Evolutionary conservation across 2,113 vertebrate species (phyloP), one percentile per base, ranked within the genome.

Genomic region (Podocnemis expansa): DNA sequence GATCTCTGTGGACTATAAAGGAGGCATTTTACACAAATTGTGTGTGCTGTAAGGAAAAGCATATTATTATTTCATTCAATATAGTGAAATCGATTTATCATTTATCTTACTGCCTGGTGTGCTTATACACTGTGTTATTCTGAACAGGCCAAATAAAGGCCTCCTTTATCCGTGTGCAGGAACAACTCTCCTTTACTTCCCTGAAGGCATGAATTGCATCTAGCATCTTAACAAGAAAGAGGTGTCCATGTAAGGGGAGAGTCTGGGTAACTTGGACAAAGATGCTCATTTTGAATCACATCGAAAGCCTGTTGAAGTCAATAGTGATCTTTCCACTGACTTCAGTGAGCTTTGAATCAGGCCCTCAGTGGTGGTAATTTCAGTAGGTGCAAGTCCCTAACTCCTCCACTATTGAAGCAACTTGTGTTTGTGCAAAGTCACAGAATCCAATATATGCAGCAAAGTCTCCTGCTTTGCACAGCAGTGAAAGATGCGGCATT

Each of bases 351-450:
- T 11, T 87, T 84, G 31, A 21, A 14, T 54, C 55, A 73, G 45
- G 4, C 11, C 31, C 22, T 17, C 16, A 51, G 43, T 21, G 5
- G 14, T 11, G 73, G 76, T 9, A 41, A 14, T 27, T 27, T 43
- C 0, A 0, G 34, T 2, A 70, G 87, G 22, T 38, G 43, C 3
- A 79, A 5, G 11, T 29, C 8, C 10, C 5, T 47, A 43, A 12
- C 34, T 76, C 81, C 85, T 8, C 9, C 86, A 52, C 47, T 89
- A 10, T 14, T 76, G 43, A 76, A 76, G 41, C 6, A 2, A 29
- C 38, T 27, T 43, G 45, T 24, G 25, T 2, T 45, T 45, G n/a
- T 38, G 73, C 41, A 76, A 45, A 12, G 41, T 27, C 43, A 76
- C 12, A 45, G 27, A 25, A 76, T 25, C 73, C 45, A 45, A 29